Percentiles rank a stretch among this genome's conserved stretches.
phyloP scores from a whole-genome alignment of 2,113 vertebrate species.

The human (Homo sapiens) region GRCh38 chr6:116971001-116971500 shows the following conservation, averaged over 20 bases:
- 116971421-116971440: neutral
- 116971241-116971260: neutral
- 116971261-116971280: neutral
- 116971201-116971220: neutral
- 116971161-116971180: neutral
- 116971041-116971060: neutral
- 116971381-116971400: neutral
- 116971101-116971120: neutral
- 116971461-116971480: neutral
- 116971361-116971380: neutral
- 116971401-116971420: neutral
- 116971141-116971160: neutral
- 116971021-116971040: constrained; percentile 7
- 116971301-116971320: neutral
- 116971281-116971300: neutral
- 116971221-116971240: neutral
- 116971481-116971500: neutral
- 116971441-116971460: neutral
- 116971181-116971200: neutral
- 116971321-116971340: neutral
- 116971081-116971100: neutral
- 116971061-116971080: neutral
- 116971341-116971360: neutral
- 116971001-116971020: constrained; percentile 6
- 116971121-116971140: neutral